Evolutionary conservation across 2,113 vertebrate species (phyloP).

Genomic region (Nycticorax nycticorax): DNA sequence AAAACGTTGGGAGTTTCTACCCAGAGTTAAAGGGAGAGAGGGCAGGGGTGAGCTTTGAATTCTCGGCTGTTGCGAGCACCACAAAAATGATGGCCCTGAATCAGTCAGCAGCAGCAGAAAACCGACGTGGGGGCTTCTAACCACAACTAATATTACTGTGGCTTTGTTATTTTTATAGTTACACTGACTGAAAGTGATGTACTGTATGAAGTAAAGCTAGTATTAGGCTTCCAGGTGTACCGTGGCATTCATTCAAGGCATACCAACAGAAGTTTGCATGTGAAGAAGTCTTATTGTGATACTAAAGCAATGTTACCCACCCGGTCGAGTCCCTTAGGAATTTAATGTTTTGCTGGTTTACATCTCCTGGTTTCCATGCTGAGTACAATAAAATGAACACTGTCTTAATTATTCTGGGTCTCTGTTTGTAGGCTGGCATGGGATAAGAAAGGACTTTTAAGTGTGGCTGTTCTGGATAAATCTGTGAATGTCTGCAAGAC

Average conservation of each 20-base stretch:
- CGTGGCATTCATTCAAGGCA: conserved; percentile 2
- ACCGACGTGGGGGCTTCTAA: not conserved
- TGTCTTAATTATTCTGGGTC: conserved; percentile 52
- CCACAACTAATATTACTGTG: not conserved
- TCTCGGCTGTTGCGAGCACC: not conserved
- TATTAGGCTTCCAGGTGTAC: conserved; percentile 34
- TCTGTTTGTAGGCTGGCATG: conserved; percentile 28
- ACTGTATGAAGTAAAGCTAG: conserved; percentile 33
- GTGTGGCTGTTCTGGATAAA: not conserved
- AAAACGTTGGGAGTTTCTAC: not conserved
- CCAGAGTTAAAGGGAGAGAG: not conserved
- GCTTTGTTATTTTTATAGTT: conserved; percentile 25
- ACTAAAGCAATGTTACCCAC: conserved; percentile 22
- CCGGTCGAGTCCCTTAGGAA: not conserved
- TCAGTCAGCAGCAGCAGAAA: not conserved
- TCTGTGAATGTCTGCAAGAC: not conserved
- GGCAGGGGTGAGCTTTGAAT: not conserved
- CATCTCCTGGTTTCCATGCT: conserved; percentile 56
- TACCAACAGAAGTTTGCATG: conserved; percentile 44
- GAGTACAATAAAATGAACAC: conserved; percentile 57
- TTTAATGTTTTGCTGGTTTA: conserved; percentile 60
- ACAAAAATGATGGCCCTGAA: not conserved
- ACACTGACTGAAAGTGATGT: not conserved
- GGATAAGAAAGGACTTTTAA: not conserved
- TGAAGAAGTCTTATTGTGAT: conserved; percentile 37